Base-by-base conservation (phyloP, 2,888 invertebrate species). In the Clitarchus hookeri region DNA sequence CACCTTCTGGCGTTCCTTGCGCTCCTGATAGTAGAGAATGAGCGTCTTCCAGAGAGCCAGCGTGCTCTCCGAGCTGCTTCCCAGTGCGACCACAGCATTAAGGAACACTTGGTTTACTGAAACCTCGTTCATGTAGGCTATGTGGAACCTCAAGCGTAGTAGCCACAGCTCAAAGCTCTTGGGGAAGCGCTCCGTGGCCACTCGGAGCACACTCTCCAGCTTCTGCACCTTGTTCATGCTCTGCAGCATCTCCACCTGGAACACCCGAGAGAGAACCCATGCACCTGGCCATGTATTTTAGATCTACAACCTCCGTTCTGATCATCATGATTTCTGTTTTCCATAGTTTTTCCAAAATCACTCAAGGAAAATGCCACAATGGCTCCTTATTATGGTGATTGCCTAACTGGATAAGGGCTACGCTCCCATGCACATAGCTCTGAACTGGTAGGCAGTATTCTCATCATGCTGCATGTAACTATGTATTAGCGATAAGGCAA, bases 91-190 rank as follows among this genome's bases (percentile, higher is more conserved):
- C 13, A 87, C 84, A 25, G 88, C 88, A 26, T 86, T 84, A 23
- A 85, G 82, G 80, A 88, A 88, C 77, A 88, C 88, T 12, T 79
- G 53, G 53, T 82, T 44, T 13, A 85, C 90, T 0, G 92, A 91
- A 87, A 91, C 91, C 23, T 91, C 89, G 87, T 92, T 92, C 84
- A 92, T 91, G 44, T 90, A 90, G 0, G 91, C 90, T 13, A 93
- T 91, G 87, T 92, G 91, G 85, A 91, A 92, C 84, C 91, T 91
- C 53, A 94, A 89, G 87, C 92, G 92, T 4, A 92, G 90, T 88
- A 93, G 92, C 93, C 94, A 94, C 27, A 94, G 90, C 88, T 91
- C 92, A 25, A 92, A 89, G 83, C 93, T 93, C 11, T 91, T 89
- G 1, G 93, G 91, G 85, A 92, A 89, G 25, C 90, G 90, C 84